Base-by-base conservation (phyloP, 2,888 invertebrate species). In the Ctena decussata region DNA sequence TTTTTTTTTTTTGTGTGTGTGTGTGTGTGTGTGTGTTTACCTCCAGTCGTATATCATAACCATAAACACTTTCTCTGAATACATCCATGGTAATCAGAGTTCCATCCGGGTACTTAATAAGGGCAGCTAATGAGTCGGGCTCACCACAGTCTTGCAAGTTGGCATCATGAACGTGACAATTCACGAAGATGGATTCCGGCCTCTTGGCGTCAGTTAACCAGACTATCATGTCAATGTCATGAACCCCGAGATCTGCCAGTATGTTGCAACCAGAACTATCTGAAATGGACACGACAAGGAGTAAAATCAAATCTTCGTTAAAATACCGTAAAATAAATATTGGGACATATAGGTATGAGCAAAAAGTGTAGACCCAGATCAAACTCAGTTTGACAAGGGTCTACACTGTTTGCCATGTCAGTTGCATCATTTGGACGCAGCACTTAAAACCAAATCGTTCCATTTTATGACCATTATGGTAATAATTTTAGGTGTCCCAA, bases 21-120 rank as follows among this genome's bases (percentile, higher is more conserved):
- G n/a, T n/a, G n/a, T n/a, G n/a, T n/a, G n/a, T n/a, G n/a, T n/a
- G n/a, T n/a, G n/a, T n/a, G n/a, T n/a, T n/a, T n/a, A 96, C 96
- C 96, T 97, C 97, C 0, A 97, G 93, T 86, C 97, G 96, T 94
- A 97, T 97, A 88, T 97, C 97, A 91, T 97, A 97, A 0, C 97
- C 97, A 91, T 97, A 97, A 18, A 95, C 95, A 44, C 97, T 96
- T 94, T 96, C 97, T 44, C 97, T 96, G 89, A 97, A 97, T 80
- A 97, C 96, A 93, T 97, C 97, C 69, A 97, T 97, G 74, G 97
- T 96, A 3, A 96, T 97, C 35, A 97, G 94, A 1, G 97, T 96
- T 1, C 97, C 97, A 57, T 97, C 97, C 0, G 97, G 96, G 93
- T 97, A 97, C 69, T 97, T 96, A 49, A 97, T 94, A 3, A 96